Conservation (phyloP, 2,113 vertebrate species). For the Pseudolaguvia tuberculata region DNA sequence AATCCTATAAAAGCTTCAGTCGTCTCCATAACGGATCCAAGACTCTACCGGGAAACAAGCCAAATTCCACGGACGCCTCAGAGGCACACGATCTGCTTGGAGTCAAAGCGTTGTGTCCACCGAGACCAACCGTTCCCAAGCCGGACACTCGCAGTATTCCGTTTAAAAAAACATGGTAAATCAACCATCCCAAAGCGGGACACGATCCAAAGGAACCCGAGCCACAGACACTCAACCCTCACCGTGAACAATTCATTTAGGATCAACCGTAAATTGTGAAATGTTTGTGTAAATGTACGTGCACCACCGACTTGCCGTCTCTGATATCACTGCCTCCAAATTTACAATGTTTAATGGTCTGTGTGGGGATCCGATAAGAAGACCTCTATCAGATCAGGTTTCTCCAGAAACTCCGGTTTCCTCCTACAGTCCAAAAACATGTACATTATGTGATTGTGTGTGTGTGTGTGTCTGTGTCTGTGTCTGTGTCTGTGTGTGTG, state of each 20-base stretch:
- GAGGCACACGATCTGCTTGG: constrained; percentile 6
- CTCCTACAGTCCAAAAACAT: too few relatives aligned
- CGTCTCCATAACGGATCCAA: constrained; percentile 18
- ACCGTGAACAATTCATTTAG: not conserved
- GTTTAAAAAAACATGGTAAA: constrained; percentile 41
- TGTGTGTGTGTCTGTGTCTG: too few relatives aligned
- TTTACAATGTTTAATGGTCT: not conserved
- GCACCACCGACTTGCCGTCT: not conserved
- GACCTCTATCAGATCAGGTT: not conserved
- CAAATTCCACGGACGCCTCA: constrained; percentile 22
- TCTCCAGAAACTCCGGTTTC: too few relatives aligned
- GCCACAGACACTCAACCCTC: not conserved
- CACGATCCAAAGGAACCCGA: constrained; percentile 17
- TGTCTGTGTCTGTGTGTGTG: too few relatives aligned
- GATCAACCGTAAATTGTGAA: not conserved
- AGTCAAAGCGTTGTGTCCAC: constrained; percentile 9
- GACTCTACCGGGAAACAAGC: not conserved
- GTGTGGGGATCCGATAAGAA: not conserved
- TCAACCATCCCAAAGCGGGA: not conserved
- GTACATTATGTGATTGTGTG: too few relatives aligned
- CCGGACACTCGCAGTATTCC: constrained; percentile 18
- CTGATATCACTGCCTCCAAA: not conserved
- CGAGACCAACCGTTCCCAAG: not conserved
- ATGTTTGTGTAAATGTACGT: not conserved
- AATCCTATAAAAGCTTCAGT: constrained; percentile 38